phyloP scores from a whole-genome alignment of 1,140 invertebrate species.

The Nasonia longicornis region DNA sequence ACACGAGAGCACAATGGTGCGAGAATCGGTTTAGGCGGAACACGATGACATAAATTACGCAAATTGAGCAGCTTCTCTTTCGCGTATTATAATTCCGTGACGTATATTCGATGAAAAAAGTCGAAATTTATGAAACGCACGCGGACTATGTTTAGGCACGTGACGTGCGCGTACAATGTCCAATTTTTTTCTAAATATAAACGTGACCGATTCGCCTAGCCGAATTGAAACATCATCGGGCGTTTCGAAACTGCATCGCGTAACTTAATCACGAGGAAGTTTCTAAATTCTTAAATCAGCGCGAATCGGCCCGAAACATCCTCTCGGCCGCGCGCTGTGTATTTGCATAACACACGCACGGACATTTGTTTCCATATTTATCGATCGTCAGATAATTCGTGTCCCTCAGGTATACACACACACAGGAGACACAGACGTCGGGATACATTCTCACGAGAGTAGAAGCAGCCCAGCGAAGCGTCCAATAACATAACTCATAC shows the following conservation, averaged over 20 bases:
- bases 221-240: background rate
- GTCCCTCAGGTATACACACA: background rate
- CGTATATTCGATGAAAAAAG: too few relatives aligned
- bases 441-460: background rate
- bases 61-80: background rate
- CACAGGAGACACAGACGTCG: background rate
- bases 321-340: background rate
- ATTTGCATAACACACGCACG: constrained; percentile 13
- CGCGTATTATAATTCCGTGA: background rate
- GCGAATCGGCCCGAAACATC: background rate
- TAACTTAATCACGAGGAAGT: background rate
- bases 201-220: too few relatives aligned
- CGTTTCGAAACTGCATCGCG: background rate
- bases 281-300: background rate
- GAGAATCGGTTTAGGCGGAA: background rate
- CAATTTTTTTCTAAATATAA: background rate
- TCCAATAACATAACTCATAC: constrained; percentile 21
- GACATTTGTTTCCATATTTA: constrained; percentile 19
- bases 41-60: background rate
- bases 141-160: too few relatives aligned
- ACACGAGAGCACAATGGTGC: background rate
- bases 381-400: constrained; percentile 18
- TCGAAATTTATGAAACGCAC: too few relatives aligned
- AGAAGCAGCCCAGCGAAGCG: background rate
- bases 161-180: background rate